Base-by-base conservation (phyloP, 2,888 invertebrate genomes). In the Chloroclystis v-ata region DNA sequence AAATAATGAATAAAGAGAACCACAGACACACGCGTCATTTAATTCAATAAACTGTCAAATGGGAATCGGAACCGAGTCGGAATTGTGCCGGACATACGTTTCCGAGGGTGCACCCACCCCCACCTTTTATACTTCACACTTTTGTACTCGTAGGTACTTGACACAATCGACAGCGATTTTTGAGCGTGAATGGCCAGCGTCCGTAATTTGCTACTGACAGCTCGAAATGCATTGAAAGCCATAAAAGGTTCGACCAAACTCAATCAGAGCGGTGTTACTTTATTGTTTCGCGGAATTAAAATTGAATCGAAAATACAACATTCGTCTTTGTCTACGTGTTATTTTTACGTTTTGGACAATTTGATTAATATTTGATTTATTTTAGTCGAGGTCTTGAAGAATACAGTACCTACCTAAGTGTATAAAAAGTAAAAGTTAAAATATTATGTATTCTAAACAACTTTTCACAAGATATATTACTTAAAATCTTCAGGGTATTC, bases 161-260 rank as follows among this genome's bases (percentile, higher is more conserved):
- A 78, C 82, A 81, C 85, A 80, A 85, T 86, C 81, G 84, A 73
- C 78, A 80, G 79, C 82, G 79, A 85, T 86, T 87, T 86, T 85
- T 81, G 82, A 83, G 80, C 82, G 81, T 80, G 83, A 85, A 84
- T 82, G 83, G 82, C 78, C 78, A 80, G 81, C 79, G 76, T 63
- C 70, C 65, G 80, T 84, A 84, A 86, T 85, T 84, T 85, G 80
- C 76, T 68, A 75, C 74, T 78, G 85, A 82, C 86, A 84, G 82
- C 70, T 71, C 67, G 77, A 83, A 83, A 82, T 80, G 72, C 80
- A 80, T 81, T 82, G 75, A 84, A 82, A 82, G 84, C 82, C 75
- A 70, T 82, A 82, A 84, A 83, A 79, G 81, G 76, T 73, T 69
- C 75, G 65, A 66, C 73, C 71, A 78, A 83, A 84, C 77, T 82